Conservation (phyloP, 2,797 vertebrate genomes). For the Argyrosomus regius region DNA sequence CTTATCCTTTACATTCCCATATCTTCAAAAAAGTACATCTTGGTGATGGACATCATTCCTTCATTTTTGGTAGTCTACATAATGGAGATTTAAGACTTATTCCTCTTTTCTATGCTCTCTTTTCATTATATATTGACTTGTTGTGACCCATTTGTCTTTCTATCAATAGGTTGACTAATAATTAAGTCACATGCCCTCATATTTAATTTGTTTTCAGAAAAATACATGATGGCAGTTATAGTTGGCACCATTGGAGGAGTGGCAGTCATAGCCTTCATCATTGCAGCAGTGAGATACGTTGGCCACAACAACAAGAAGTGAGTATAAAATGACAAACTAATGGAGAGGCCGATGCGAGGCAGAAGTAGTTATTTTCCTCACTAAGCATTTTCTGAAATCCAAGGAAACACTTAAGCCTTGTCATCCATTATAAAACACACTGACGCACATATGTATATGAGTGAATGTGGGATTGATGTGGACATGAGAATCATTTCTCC, state of each 20-base stretch:
- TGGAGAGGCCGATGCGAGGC: slow-evolving; percentile 45
- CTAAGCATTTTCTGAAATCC: slow-evolving; percentile 67
- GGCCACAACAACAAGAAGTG: slow-evolving; percentile 95
- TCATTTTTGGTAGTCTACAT: not conserved
- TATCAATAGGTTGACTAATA: not conserved
- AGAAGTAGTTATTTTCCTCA: slow-evolving; percentile 60
- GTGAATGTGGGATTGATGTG: slow-evolving; percentile 73
- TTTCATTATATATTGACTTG: not conserved
- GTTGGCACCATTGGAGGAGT: slow-evolving; percentile 94
- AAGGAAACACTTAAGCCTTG: slow-evolving; percentile 87
- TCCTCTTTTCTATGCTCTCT: not conserved
- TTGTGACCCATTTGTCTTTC: not conserved
- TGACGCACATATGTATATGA: slow-evolving; percentile 60
- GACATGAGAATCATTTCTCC: slow-evolving; percentile 61
- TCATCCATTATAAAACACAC: slow-evolving; percentile 86
- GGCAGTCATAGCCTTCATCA: slow-evolving; percentile 93
- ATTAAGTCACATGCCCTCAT: not conserved
- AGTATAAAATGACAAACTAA: slow-evolving; percentile 77
- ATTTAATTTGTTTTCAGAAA: slow-evolving; percentile 78
- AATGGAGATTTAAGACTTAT: not conserved
- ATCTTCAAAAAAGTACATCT: not conserved
- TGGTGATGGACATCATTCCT: not conserved
- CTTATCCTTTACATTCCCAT: not conserved
- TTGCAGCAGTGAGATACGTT: slow-evolving; percentile 93
- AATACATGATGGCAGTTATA: slow-evolving; percentile 90